Percentiles rank a stretch among this genome's conserved stretches.
phyloP scores from a whole-genome alignment of 1,140 invertebrate species.

The Zaprionus kolodkinae region DNA sequence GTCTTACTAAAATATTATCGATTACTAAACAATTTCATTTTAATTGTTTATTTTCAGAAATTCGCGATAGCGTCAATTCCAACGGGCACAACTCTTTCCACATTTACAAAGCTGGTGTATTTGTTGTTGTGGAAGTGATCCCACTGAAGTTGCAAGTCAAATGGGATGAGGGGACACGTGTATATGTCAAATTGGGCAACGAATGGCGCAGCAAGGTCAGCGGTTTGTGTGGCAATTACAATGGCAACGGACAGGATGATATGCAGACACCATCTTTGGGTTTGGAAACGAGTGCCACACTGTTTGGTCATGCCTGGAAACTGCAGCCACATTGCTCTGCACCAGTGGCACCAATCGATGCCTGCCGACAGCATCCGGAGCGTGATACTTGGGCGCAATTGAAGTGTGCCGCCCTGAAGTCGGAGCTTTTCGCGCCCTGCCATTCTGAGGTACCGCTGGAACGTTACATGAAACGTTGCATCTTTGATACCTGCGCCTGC shows the following conservation, averaged over 20 bases:
- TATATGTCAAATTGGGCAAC: slow-evolving; percentile 91
- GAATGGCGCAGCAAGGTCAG: slow-evolving; percentile 91
- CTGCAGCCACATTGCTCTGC: slow-evolving; percentile 90
- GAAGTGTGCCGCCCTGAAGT: slow-evolving; percentile 91
- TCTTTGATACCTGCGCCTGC: slow-evolving; percentile 93
- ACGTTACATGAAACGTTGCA: slow-evolving; percentile 89
- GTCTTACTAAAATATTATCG: too few species aligned
- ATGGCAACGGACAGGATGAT: slow-evolving; percentile 92
- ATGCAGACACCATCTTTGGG: slow-evolving; percentile 93
- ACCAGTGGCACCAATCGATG: slow-evolving; percentile 85
- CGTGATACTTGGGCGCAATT: slow-evolving; percentile 91
- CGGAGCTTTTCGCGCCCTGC: slow-evolving; percentile 89
- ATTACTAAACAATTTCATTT: background rate
- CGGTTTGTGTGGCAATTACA: slow-evolving; percentile 96
- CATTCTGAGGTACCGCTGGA: slow-evolving; percentile 91
- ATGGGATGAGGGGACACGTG: slow-evolving; percentile 93
- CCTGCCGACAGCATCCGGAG: slow-evolving; percentile 90
- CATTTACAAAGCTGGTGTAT: slow-evolving; percentile 87
- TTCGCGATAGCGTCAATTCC: slow-evolving; percentile 67
- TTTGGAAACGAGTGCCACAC: slow-evolving; percentile 88
- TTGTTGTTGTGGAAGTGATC: slow-evolving; percentile 91
- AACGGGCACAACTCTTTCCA: slow-evolving; percentile 72
- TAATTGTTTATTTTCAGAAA: slow-evolving; percentile 36
- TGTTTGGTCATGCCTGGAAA: slow-evolving; percentile 96
- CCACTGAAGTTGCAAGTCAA: slow-evolving; percentile 91